Conservation (phyloP, 2,888 invertebrate genomes). For the Xestia xanthographa region DNA sequence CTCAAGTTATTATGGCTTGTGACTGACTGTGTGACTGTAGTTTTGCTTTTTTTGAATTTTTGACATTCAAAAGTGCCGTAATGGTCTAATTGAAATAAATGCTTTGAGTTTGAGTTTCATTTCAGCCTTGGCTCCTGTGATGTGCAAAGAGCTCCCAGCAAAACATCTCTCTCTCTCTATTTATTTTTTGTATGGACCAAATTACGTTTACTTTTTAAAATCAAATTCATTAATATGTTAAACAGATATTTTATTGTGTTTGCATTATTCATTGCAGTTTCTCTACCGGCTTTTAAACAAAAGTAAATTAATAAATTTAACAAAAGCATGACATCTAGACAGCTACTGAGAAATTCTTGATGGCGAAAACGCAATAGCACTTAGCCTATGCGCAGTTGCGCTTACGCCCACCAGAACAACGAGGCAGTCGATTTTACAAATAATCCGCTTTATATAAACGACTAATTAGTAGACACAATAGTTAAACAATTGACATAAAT, state of each 20-base stretch:
- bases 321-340: not conserved
- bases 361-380: not conserved
- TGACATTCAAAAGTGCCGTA: too few relatives aligned
- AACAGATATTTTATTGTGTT: constrained; percentile 14
- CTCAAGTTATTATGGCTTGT: too few relatives aligned
- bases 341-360: not conserved
- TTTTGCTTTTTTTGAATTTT: too few relatives aligned
- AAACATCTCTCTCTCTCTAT: constrained; percentile 23
- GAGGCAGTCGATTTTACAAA: not conserved
- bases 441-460: not conserved
- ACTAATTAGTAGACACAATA: too few relatives aligned
- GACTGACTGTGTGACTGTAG: too few relatives aligned
- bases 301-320: not conserved
- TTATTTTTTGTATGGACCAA: constrained; percentile 12
- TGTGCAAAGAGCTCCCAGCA: not conserved
- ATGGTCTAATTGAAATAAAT: too few relatives aligned
- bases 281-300: not conserved
- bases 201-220: not conserved
- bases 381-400: not conserved
- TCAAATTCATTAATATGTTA: constrained; percentile 27
- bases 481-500: too few relatives aligned
- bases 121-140: not conserved
- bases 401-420: not conserved
- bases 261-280: constrained; percentile 2
- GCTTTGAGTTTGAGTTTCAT: not conserved